Conservation (phyloP, 2,888 invertebrate species). For the Machimus atricapillus region DNA sequence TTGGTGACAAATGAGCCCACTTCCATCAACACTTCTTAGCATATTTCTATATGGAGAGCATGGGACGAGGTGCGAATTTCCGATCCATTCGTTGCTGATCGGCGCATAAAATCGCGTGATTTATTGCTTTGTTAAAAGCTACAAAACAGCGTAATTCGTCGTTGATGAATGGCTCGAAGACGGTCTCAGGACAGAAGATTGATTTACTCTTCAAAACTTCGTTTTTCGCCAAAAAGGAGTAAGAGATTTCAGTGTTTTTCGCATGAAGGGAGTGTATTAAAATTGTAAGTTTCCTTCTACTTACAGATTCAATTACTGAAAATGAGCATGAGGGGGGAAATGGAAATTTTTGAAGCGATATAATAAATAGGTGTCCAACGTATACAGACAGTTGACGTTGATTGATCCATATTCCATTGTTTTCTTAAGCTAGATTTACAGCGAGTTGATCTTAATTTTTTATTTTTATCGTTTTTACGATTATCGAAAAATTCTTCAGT, state of each 20-base stretch:
- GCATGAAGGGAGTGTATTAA: neutral
- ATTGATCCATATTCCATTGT: neutral
- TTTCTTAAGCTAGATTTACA: neutral
- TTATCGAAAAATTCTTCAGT: too few relatives aligned
- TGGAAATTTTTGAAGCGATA: neutral
- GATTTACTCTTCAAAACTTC: neutral
- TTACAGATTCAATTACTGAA: neutral
- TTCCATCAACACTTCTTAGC: neutral
- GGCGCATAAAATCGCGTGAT: neutral
- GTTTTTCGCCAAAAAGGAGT: neutral
- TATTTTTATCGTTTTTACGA: neutral
- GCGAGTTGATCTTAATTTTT: neutral
- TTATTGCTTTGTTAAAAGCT: slow-evolving; percentile 11
- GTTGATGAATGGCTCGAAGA: neutral
- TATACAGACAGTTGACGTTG: neutral
- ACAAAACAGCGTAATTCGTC: neutral
- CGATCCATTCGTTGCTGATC: neutral
- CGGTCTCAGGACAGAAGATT: neutral
- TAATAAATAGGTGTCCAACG: neutral
- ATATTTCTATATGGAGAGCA: neutral
- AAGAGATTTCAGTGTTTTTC: neutral
- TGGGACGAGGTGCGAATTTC: neutral
- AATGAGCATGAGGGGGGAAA: neutral
- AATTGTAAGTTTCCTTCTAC: neutral
- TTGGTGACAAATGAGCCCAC: slow-evolving; percentile 15